Evolutionary conservation across 2,888 invertebrate genomes (phyloP).

Genomic region (Drosophila mercatorum): DNA sequence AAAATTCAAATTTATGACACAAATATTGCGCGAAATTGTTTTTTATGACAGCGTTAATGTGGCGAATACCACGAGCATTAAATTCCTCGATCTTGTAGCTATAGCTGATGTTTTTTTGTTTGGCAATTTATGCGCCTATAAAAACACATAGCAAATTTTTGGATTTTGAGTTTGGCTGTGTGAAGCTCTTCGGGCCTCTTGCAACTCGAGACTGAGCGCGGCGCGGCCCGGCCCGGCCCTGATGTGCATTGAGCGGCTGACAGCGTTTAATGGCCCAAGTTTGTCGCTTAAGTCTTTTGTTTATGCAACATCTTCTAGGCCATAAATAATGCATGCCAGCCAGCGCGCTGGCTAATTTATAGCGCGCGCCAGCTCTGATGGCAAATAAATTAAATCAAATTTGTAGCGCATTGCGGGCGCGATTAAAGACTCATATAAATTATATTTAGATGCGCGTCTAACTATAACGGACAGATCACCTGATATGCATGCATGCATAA

Average conservation of each 20-base stretch:
- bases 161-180: conserved; percentile 4
- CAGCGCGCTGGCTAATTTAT: conserved; percentile 53
- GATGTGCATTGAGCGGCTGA: conserved; percentile 53
- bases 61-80: conserved; percentile 52
- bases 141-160: conserved; percentile 38
- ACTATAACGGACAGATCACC: conserved; percentile 32
- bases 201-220: conserved; percentile 10
- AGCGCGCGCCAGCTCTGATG: conserved; percentile 31
- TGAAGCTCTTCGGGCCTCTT: conserved; percentile 15
- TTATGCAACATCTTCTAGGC: conserved; percentile 58
- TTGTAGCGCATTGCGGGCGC: conserved; percentile 20
- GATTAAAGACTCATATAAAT: conserved; percentile 50
- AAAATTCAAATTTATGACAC: conserved; percentile 62
- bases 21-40: conserved; percentile 58
- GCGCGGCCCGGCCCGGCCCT: conserved; percentile 55
- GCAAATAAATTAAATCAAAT: conserved; percentile 52
- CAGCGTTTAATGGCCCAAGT: conserved; percentile 55
- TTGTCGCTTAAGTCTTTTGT: conserved; percentile 67
- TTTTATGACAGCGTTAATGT: conserved; percentile 68
- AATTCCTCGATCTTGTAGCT: conserved; percentile 42
- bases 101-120: conserved; percentile 16
- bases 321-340: conserved; percentile 47
- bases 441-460: conserved; percentile 28
- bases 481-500: conserved; percentile 39
- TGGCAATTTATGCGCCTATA: conserved; percentile 64